Conservation (phyloP, 2,113 vertebrate species). For the Colistium nudipinnis region DNA sequence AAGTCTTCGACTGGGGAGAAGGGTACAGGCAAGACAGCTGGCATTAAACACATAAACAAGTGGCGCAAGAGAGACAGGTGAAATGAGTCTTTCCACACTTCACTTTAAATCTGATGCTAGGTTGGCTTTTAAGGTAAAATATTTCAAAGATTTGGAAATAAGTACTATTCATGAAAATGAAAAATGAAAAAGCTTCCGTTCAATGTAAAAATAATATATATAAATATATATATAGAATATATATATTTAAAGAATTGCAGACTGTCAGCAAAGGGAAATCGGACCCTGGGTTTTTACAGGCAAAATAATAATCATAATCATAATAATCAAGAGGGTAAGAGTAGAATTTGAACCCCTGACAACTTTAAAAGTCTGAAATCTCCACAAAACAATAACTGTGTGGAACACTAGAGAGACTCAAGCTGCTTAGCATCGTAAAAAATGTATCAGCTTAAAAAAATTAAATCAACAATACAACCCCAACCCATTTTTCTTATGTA, state of each 20-base stretch:
- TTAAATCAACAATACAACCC: background rate
- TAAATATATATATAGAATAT: no score
- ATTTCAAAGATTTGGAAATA: no score
- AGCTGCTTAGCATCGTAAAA: conserved; percentile 6
- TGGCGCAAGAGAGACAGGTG: background rate
- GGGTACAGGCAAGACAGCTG: conserved; percentile 39
- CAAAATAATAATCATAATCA: no score
- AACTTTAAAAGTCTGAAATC: background rate
- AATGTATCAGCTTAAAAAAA: conserved; percentile 2
- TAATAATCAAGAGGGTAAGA: background rate
- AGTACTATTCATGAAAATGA: no score
- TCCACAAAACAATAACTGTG: background rate
- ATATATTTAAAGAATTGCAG: background rate
- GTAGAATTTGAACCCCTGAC: background rate
- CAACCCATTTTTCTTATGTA: conserved; percentile 6
- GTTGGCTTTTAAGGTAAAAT: background rate
- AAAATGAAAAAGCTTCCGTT: no score
- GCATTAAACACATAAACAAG: background rate
- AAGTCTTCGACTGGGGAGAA: conserved; percentile 11
- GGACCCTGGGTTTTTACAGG: background rate
- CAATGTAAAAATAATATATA: no score
- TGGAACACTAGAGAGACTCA: background rate
- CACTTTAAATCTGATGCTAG: background rate
- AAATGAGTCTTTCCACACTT: background rate
- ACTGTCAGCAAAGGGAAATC: background rate